These are phyloP conservation scores for Myotis findleyi DNA, from an alignment of 2,797 vertebrate species.

Conservation along the genomic window DNA sequence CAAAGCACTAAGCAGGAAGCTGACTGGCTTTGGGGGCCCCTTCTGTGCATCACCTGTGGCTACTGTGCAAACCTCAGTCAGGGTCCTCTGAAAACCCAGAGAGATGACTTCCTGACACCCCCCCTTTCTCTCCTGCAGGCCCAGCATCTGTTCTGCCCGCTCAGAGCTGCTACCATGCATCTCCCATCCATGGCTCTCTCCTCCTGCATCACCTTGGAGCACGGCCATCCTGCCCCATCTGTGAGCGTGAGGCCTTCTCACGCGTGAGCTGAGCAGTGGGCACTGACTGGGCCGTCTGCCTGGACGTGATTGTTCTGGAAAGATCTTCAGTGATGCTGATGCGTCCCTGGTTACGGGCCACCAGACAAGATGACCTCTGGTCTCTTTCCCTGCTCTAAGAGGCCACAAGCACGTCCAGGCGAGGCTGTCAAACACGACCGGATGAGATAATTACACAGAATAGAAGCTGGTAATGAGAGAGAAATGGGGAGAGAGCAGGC, in stretches of 20 bases:
- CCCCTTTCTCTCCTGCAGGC: neutral
- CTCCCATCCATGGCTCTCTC: neutral
- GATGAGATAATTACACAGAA: neutral
- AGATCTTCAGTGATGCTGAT: neutral
- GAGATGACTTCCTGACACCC: neutral
- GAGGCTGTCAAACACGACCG: neutral
- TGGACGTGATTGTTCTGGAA: neutral
- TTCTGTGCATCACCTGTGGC: neutral
- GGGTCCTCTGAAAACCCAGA: neutral
- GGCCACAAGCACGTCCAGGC: neutral
- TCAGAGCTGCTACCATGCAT: accelerated
- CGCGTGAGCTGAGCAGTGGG: accelerated
- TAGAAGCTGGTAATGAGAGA: neutral
- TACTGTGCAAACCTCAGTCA: neutral
- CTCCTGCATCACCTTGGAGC: neutral
- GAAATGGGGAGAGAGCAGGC: neutral
- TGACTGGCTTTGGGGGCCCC: neutral
- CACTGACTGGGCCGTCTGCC: neutral
- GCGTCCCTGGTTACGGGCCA: neutral
- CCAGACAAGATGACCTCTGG: neutral
- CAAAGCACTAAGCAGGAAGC: neutral
- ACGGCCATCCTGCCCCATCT: neutral
- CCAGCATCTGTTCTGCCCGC: neutral
- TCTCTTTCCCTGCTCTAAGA: neutral
- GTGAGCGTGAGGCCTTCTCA: accelerated